phyloP scores from a whole-genome alignment of 2,113 vertebrate species.

The Clarias macrocephalus region DNA sequence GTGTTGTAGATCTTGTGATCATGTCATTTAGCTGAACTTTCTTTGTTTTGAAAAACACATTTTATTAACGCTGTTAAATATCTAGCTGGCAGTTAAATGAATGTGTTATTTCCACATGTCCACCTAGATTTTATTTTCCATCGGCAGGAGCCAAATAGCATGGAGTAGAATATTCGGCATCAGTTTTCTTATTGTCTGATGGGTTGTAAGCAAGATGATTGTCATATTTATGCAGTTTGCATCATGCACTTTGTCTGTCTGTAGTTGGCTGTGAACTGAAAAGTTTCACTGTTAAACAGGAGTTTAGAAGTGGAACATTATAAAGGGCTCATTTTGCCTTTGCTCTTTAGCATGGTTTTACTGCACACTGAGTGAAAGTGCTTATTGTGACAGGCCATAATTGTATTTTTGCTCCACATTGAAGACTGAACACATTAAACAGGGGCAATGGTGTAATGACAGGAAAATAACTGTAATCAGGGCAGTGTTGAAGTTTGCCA shows the following conservation, averaged over 20 bases:
- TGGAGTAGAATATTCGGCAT: not conserved
- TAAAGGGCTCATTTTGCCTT: constrained; percentile 14
- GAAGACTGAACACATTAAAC: not conserved
- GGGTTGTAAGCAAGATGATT: not conserved
- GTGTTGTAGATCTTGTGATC: constrained; percentile 18
- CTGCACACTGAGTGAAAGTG: constrained; percentile 3
- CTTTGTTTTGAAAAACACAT: constrained; percentile 6
- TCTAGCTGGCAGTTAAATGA: not conserved
- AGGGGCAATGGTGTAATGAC: not conserved
- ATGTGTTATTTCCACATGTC: not conserved
- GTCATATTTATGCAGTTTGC: not conserved
- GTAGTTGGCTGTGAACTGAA: not conserved
- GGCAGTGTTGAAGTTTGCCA: not conserved
- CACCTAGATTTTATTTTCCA: not conserved
- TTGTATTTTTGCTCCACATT: constrained; percentile 10
- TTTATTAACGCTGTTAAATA: constrained; percentile 14
- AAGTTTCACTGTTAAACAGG: too few relatives aligned
- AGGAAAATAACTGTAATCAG: constrained; percentile 12
- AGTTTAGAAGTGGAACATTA: not conserved
- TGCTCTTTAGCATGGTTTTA: constrained; percentile 12
- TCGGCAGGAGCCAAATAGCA: not conserved
- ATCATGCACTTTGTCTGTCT: not conserved
- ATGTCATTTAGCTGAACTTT: not conserved
- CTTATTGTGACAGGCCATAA: constrained; percentile 34
- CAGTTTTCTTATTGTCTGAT: not conserved